Conservation (phyloP, 2,797 vertebrate species). For the Linurgus olivaceus region DNA sequence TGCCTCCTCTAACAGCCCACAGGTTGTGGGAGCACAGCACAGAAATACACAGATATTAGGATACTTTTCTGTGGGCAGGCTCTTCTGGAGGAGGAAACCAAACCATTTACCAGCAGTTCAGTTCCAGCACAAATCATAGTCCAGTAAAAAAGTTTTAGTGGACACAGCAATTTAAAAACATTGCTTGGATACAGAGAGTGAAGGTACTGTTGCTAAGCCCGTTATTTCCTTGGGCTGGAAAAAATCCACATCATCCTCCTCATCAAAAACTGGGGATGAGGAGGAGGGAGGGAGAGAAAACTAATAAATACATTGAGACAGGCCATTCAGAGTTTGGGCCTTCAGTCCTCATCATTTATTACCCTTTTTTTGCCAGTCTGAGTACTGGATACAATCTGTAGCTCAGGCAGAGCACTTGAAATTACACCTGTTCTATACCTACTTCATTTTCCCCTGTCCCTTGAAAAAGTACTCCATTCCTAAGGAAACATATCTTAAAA, state of each 20-base stretch:
- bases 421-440: background rate
- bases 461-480: background rate
- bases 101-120: background rate
- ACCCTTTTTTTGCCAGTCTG: background rate
- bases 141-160: conserved; percentile 29
- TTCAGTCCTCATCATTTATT: background rate
- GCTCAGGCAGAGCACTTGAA: background rate
- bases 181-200: background rate
- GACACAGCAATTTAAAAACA: background rate
- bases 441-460: background rate
- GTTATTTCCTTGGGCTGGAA: background rate
- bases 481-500: conserved; percentile 7
- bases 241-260: background rate
- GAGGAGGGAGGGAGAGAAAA: background rate
- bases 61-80: background rate
- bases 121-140: background rate
- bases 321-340: background rate
- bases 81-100: background rate
- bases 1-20: background rate
- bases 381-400: background rate
- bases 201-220: background rate
- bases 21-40: background rate
- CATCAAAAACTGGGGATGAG: background rate
- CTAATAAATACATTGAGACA: conserved; percentile 14
- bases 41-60: background rate